Base-by-base conservation (phyloP, 2,113 vertebrate genomes). In the Malurus alboscapulatus region DNA sequence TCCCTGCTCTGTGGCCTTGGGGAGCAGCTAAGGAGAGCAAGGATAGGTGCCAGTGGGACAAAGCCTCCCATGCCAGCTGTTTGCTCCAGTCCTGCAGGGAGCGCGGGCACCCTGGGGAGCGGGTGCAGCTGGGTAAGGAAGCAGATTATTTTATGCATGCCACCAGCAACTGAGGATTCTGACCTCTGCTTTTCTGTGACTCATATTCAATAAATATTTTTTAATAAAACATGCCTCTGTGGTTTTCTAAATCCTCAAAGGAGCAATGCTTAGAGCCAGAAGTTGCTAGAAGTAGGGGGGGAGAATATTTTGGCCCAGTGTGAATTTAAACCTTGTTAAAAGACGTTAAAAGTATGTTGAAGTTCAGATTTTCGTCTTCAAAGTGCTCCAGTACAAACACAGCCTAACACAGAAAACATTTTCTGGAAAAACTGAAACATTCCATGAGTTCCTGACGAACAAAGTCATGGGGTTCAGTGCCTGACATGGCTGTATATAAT, bases 251-350 rank as follows among this genome's bases (percentile, higher is more conserved):
- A 92, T 90, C 90, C 95, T 96, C 94, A 97, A 96, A 94, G 88
- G 90, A 95, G 77, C 67, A 74, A 84, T 38, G 84, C 77, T 87
- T 78, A 77, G 16, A 92, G 75, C 65, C 65, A 69, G 66, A 78
- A 75, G 85, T 68, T 72, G 92, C 93, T 92, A 78, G 76, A 65
- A 74, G 61, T 7, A 26, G 3, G 3, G 10, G 14, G 7, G 9
- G 4, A 6, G 2, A 27, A 44, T 63, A 58, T 57, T 66, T 89
- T 93, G 94, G 93, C 91, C 95, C 65, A 69, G 66, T 77, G 91
- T 92, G 93, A 96, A 96, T 94, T 96, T 96, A 94, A 94, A 96
- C 94, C 82, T 95, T 96, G 91, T 96, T 96, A 95, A 96, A 97
- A 93, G 15, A 29, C 89, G 92, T 80, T 93, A 85, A 12, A 95